These are phyloP conservation scores for Prosapia bicincta DNA, from an alignment of 2,888 invertebrate genomes.

Conservation along the genomic window DNA sequence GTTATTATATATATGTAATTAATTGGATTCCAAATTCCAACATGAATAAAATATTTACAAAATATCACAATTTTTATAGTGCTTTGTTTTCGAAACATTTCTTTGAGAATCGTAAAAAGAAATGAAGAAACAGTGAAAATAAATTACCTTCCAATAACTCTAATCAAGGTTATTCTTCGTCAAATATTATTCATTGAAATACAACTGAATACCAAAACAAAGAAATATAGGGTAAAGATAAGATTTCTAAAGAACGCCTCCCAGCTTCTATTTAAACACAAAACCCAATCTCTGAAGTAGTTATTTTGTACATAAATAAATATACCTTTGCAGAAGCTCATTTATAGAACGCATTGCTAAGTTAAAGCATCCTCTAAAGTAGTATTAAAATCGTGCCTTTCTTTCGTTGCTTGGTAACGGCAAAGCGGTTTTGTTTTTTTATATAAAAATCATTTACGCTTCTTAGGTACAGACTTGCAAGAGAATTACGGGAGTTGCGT, in stretches of 20 bases:
- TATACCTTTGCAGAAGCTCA: background rate
- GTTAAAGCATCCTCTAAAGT: background rate
- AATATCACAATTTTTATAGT: too few species aligned
- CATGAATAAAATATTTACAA: too few species aligned
- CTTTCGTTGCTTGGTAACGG: background rate
- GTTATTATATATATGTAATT: too few species aligned
- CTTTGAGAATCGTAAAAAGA: too few species aligned
- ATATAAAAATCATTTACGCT: background rate
- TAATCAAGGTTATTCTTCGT: too few species aligned
- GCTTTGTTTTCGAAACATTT: too few species aligned
- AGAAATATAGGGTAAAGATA: too few species aligned
- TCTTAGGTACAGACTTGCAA: background rate
- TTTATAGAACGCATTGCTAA: background rate
- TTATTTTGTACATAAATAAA: background rate
- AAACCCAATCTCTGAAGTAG: background rate
- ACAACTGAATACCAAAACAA: too few species aligned
- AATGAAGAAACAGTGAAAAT: too few species aligned
- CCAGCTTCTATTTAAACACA: background rate
- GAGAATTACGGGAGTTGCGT: background rate
- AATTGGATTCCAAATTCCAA: too few species aligned
- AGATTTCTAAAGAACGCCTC: background rate
- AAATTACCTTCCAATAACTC: too few species aligned
- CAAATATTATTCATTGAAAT: too few species aligned
- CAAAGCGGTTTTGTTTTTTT: background rate
- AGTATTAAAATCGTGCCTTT: background rate